These are phyloP conservation scores for Rotaria macrura DNA, from an alignment of 2,888 invertebrate species.

Conservation along the genomic window DNA sequence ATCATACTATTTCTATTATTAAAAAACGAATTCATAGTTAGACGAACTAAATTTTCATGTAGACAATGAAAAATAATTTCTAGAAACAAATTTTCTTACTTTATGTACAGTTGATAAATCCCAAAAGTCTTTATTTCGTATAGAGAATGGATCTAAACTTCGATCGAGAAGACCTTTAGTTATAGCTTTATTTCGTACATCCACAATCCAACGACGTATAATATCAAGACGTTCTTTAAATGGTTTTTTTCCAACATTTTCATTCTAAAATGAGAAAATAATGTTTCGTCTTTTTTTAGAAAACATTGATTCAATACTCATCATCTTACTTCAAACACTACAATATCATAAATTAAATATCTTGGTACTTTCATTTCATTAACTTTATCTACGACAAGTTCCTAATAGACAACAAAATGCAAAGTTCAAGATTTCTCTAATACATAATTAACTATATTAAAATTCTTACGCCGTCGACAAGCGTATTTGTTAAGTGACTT, in stretches of 20 bases:
- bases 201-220: conserved; percentile 58
- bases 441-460: conserved; percentile 22
- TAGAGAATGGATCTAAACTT: conserved; percentile 72
- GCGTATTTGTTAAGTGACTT: conserved; percentile 65
- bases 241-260: conserved; percentile 64
- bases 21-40: too few species aligned
- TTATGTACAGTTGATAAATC: conserved; percentile 55
- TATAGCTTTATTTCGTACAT: conserved; percentile 64
- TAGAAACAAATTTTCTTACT: conserved; percentile 37
- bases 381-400: conserved; percentile 86
- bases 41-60: too few species aligned
- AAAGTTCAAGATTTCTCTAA: not conserved
- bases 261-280: conserved; percentile 48
- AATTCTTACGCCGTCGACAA: conserved; percentile 74
- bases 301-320: not conserved
- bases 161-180: conserved; percentile 64
- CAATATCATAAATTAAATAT: conserved; percentile 84
- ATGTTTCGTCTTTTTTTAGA: too few species aligned
- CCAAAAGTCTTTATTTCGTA: conserved; percentile 83
- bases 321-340: conserved; percentile 61
- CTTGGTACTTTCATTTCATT: conserved; percentile 64
- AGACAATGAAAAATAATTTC: too few species aligned
- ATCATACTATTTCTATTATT: too few species aligned
- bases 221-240: conserved; percentile 69
- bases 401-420: conserved; percentile 56